Percentiles rank a stretch among this genome's conserved stretches.
Evolutionary conservation across 1,140 invertebrate species (phyloP).

Genomic region (Holcopasites calliopsidis): DNA sequence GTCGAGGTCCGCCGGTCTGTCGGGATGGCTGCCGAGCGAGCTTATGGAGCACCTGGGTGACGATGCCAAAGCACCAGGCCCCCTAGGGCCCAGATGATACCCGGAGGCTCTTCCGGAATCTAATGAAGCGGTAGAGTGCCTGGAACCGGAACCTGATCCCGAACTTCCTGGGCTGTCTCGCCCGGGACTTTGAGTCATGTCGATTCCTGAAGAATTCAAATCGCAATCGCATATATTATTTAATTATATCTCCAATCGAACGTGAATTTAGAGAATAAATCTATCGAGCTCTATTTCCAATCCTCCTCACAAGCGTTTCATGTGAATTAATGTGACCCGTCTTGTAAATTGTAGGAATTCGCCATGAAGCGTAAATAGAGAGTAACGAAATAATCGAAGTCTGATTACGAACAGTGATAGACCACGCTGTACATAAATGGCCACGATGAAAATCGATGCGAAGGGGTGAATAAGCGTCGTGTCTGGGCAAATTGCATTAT

Average conservation of each 20-base stretch:
- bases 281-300: no score
- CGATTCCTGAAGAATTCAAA: conserved; percentile 76
- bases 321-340: no score
- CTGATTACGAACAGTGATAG: no score
- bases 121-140: conserved; percentile 94
- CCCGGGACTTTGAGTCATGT: conserved; percentile 90
- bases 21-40: conserved; percentile 83
- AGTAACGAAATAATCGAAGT: no score
- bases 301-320: no score
- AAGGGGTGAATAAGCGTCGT: no score
- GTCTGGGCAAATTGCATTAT: no score
- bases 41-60: conserved; percentile 86
- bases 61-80: conserved; percentile 77
- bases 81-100: conserved; percentile 80
- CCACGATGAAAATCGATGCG: no score
- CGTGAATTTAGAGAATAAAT: no score
- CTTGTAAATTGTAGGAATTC: no score
- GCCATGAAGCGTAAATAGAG: no score
- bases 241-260: not conserved
- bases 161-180: conserved; percentile 94
- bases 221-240: not conserved
- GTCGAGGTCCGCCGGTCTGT: conserved; percentile 87
- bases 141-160: conserved; percentile 90
- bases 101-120: conserved; percentile 94
- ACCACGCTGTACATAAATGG: no score